A percentile compares a stretch with the other conserved stretches of the same genome.
Conservation (phyloP, 2,113 vertebrate species). For the Pipra filicauda region DNA sequence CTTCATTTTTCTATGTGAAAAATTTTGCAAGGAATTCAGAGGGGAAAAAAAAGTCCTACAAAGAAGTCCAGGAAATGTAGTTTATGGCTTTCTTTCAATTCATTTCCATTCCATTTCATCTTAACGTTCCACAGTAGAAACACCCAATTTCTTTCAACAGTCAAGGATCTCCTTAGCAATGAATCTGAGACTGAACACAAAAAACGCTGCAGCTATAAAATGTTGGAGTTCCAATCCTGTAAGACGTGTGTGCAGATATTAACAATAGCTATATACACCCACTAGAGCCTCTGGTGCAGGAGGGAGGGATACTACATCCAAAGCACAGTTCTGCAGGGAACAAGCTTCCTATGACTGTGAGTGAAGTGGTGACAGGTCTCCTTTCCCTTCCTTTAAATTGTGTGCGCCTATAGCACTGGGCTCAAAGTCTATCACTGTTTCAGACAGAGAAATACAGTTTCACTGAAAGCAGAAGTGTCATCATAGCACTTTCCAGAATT, state of each 20-base stretch:
- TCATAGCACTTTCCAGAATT: neutral
- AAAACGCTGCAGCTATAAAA: neutral
- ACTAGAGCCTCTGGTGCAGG: neutral
- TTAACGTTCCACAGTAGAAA: neutral
- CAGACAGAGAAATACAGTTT: neutral
- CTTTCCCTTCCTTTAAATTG: neutral
- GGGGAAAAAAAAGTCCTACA: neutral
- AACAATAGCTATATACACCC: fast-evolving
- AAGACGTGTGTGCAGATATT: neutral
- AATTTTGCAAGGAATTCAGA: neutral
- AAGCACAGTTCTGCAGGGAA: neutral
- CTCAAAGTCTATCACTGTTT: neutral
- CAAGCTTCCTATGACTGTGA: neutral
- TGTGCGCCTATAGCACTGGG: neutral
- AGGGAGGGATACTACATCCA: neutral
- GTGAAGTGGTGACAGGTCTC: fast-evolving
- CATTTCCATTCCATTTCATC: neutral
- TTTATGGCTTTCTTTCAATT: neutral
- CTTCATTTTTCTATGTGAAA: neutral
- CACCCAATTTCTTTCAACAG: neutral
- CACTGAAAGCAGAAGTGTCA: neutral
- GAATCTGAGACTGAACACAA: neutral
- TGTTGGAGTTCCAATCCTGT: neutral
- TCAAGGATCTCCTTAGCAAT: neutral
- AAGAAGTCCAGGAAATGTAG: neutral